Conservation (phyloP, 2,888 invertebrate species). For the Melieria crassipennis region DNA sequence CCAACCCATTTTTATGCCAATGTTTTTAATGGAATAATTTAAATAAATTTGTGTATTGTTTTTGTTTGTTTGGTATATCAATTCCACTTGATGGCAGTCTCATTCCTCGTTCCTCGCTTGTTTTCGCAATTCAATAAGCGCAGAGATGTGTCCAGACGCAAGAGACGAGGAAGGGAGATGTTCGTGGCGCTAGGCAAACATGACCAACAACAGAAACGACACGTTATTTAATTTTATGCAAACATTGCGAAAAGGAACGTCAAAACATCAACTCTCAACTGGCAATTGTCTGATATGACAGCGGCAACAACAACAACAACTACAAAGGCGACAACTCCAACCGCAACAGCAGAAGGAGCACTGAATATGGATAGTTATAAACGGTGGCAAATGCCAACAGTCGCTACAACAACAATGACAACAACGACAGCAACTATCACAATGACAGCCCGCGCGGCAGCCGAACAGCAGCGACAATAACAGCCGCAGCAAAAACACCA, state of each 20-base stretch:
- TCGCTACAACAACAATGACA: conserved; percentile 7
- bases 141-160: too few species aligned
- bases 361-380: conserved; percentile 13
- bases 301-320: conserved; percentile 32
- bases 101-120: too few species aligned
- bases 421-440: conserved; percentile 4
- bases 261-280: conserved; percentile 33
- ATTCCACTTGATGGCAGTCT: too few species aligned
- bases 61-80: too few species aligned
- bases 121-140: too few species aligned
- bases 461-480: too few species aligned
- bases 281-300: conserved; percentile 41
- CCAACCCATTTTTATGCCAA: too few species aligned
- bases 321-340: background rate
- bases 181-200: background rate
- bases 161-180: too few species aligned
- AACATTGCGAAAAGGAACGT: conserved; percentile 34
- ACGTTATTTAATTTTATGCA: conserved; percentile 42
- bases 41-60: too few species aligned
- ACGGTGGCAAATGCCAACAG: conserved; percentile 22
- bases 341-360: background rate
- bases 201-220: conserved; percentile 6
- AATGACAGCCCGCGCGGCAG: too few species aligned
- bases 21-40: too few species aligned
- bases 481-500: too few species aligned